Evolutionary conservation across 1,140 invertebrate species (phyloP), one percentile per base, ranked within the genome.

Genomic region (Tetragnatha versicolor): DNA sequence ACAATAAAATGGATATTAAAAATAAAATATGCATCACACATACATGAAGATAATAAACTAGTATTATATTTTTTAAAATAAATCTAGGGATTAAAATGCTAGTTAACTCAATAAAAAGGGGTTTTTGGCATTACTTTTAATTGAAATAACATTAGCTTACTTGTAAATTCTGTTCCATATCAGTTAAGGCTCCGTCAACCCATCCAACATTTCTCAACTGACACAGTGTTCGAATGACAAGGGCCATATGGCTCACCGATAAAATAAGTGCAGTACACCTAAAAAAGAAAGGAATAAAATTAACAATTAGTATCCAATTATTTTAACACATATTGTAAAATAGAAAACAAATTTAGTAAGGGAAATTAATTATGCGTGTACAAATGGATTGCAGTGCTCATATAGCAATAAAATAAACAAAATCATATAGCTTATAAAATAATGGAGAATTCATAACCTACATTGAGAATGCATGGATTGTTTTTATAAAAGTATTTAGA

Each of bases 241-340:
- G 82, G 2, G 91, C 90, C 55, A 93, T 87, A 83, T 92, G 91
- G 49, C 89, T 91, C 10, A 93, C 91, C n/a, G 91, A 90, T 39
- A 92, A 84, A 12, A 91, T 89, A 35, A 93, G 83, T 25, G 91
- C 90, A 29, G 89, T 89, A 68, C 91, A 91, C 77, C 86, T 87
- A 17, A 35, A 68, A 25, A 68, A 77, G 22, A 83, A 17, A 65
- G 12, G 12, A 45, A 22, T 76, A 31, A 10, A 0, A 53, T 27
- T 14, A 27, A 29, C 33, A 45, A 37, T 20, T 27, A 42, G 35
- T 22, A 47, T 14, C 12, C 35, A 25, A 27, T 29, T 66, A n/a
- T n/a, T n/a, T n/a, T n/a, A n/a, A n/a, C n/a, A n/a, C n/a, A n/a
- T n/a, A n/a, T n/a, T n/a, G n/a, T n/a, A n/a, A n/a, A n/a, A n/a